phyloP scores from a whole-genome alignment of 2,797 vertebrate species.

The Graptemys geographica region DNA sequence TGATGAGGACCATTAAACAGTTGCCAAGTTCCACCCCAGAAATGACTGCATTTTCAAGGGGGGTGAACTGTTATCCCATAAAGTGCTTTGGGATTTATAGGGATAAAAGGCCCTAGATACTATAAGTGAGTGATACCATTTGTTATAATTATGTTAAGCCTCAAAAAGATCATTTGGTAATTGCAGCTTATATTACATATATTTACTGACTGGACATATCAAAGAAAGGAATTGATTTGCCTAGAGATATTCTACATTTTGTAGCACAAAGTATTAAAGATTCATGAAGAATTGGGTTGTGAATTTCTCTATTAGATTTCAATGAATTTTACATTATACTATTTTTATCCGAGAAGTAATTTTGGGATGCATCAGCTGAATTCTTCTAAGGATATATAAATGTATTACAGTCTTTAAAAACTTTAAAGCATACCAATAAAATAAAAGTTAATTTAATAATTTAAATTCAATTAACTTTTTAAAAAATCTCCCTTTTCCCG shows the following conservation, averaged over 20 bases:
- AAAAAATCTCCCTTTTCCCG: background rate
- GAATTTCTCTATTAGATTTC: conserved; percentile 21
- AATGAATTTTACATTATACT: background rate
- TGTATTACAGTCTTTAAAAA: background rate
- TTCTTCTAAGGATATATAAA: background rate
- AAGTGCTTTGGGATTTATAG: background rate
- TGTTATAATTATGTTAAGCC: background rate
- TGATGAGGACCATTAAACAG: background rate
- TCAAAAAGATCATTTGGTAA: conserved; percentile 28
- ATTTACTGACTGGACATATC: conserved; percentile 16
- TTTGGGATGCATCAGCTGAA: conserved; percentile 17
- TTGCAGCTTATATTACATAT: background rate
- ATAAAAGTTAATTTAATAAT: background rate
- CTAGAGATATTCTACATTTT: conserved; percentile 3
- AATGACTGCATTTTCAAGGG: background rate
- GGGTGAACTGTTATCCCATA: background rate
- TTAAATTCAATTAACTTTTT: conserved; percentile 53
- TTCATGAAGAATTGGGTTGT: conserved; percentile 12
- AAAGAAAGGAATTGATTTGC: conserved; percentile 22
- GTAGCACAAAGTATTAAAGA: background rate
- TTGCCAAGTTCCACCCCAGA: background rate
- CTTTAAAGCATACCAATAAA: background rate
- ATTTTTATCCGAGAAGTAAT: conserved; percentile 4
- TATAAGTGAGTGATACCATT: background rate
- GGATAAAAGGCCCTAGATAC: background rate